Base-by-base conservation (phyloP, 2,797 vertebrate species). In the Helostoma temminkii region DNA sequence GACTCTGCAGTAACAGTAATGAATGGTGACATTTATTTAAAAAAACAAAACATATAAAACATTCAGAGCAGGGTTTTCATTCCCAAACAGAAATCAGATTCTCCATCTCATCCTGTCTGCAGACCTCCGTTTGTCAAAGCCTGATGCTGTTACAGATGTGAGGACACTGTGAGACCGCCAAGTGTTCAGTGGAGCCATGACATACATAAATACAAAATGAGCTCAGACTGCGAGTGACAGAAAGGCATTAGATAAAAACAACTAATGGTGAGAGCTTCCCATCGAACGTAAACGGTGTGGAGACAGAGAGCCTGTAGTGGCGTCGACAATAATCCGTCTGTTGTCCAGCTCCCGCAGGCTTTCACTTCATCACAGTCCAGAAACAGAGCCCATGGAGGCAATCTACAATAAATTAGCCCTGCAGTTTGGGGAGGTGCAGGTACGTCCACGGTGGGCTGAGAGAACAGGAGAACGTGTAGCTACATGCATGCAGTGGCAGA, bases 401-500 rank as follows among this genome's bases (percentile, higher is more conserved):
- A 43, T 55, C 56, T 47, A 75, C 45, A 52, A 34, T 41, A 42
- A 82, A 62, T 39, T 45, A 25, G 47, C 78, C 65, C 78, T 52
- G 78, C 25, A 10, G 59, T 64, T 58, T 34, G 42, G 56, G 43
- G 53, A 60, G 66, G 30, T 85, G 83, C 82, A 45, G 65, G 39
- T 62, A 73, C 67, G 28, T 91, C 88, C 86, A 81, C 46, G n/a
- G 54, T 37, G 28, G 49, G 71, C 69, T 32, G 46, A 74, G 26
- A 67, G 63, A 61, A 80, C 41, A 67, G 60, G 43, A 43, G 75
- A 60, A 80, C 50, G 59, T 66, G 67, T 61, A 65, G 68, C 80
- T 82, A 88, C 82, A 73, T 68, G 84, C 87, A 86, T 82, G 80
- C 83, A 82, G 80, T 61, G 72, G 83, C 77, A 50, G 66, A 74